Base-by-base conservation (phyloP, 1,140 invertebrate species). In the Daktulosphaira vitifoliae region DNA sequence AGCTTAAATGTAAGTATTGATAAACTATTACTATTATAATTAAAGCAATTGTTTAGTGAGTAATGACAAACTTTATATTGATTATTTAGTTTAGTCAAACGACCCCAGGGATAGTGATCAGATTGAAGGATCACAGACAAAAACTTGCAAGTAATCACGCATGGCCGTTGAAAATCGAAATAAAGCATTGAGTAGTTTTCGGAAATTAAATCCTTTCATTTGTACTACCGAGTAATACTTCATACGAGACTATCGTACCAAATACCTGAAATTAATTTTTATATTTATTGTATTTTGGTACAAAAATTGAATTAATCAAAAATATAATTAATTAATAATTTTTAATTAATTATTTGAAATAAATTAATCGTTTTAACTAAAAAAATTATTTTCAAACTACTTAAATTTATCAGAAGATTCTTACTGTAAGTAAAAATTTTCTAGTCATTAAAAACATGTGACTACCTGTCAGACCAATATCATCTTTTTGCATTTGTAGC, bases 401-500 rank as follows among this genome's bases (percentile, higher is more conserved):
- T 16, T 44, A 22, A 23, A 18, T 6, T 52, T 26, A 48, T 48
- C 15, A 38, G 11, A 33, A 20, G 8, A 20, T 20, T 65, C 65
- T 48, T 22, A 68, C 68, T 18, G 68, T 68, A 29, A 68, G 53
- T 42, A 68, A 54, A 18, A 68, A 67, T 9, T 33, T 51, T 59
- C 65, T 67, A 26, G 56, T 67, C 68, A 68, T 68, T 33, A 66
- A 67, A 65, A 68, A 68, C 62, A 68, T 54, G 22, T 68, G 66
- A 46, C 68, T 67, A 15, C 68, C 68, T 4, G 56, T 65, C 7
- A 68, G 46, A n/a, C 50, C 48, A 2, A 65, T 15, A 25, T 68
- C 29, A 46, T 51, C 49, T 22, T 54, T 65, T 51, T 53, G 51
- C 15, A 68, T 48, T 65, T 68, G 67, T 15, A 65, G 22, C 9